A percentile compares a stretch with the other conserved stretches of the same genome.
These are phyloP conservation scores for Aphelenchoides fujianensis DNA, from an alignment of 1,140 invertebrate species.

Conservation along the genomic window DNA sequence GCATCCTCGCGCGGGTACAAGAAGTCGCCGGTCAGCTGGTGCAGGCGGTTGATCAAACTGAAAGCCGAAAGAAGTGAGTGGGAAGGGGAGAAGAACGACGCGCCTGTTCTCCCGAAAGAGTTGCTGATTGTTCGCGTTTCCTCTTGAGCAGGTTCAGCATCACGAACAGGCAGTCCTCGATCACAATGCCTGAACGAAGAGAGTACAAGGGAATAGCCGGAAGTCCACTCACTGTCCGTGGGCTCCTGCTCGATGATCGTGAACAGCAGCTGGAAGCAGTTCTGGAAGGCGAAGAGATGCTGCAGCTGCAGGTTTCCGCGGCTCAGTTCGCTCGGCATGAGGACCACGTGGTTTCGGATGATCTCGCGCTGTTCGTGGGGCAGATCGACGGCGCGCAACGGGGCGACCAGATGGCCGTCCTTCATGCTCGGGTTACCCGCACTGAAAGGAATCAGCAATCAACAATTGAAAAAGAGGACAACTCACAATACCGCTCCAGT, in stretches of 20 bases:
- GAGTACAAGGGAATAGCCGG: slow-evolving; percentile 4
- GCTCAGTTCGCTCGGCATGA: slow-evolving; percentile 87
- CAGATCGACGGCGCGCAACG: slow-evolving; percentile 95
- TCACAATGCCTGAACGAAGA: slow-evolving; percentile 75
- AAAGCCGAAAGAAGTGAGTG: slow-evolving; percentile 29
- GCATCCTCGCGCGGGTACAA: slow-evolving; percentile 72
- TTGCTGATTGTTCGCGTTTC: slow-evolving; percentile 94
- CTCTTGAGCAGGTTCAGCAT: slow-evolving; percentile 89
- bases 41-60: slow-evolving; percentile 80
- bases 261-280: slow-evolving; percentile 91
- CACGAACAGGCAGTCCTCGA: slow-evolving; percentile 92
- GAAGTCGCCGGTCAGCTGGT: slow-evolving; percentile 70
- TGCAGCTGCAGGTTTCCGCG: slow-evolving; percentile 96
- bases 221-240: slow-evolving; percentile 74
- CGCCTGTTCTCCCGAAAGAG: slow-evolving; percentile 88
- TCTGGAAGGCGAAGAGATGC: slow-evolving; percentile 99
- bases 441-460: no score
- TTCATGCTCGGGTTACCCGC: no score
- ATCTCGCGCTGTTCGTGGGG: slow-evolving; percentile 88
- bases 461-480: no score
- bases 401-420: no score
- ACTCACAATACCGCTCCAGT: no score
- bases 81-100: no score
- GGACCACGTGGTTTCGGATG: slow-evolving; percentile 86
- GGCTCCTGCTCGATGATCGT: slow-evolving; percentile 89